Conservation (phyloP, 1,140 invertebrate genomes). For the Littorina saxatilis region DNA sequence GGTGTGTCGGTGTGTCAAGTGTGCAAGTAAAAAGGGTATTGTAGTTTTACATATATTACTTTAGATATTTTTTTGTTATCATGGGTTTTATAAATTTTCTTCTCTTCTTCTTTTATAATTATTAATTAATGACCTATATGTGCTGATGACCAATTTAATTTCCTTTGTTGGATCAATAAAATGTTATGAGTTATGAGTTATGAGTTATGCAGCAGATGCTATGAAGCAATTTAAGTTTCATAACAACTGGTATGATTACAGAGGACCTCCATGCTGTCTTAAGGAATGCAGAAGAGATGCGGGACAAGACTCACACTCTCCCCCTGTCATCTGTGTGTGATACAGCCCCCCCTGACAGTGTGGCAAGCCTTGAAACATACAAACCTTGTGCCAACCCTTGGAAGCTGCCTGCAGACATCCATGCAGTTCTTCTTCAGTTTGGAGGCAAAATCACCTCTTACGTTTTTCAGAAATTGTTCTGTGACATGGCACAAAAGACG, state of each 20-base stretch:
- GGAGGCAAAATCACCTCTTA: neutral
- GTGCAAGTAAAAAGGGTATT: too few relatives aligned
- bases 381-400: neutral
- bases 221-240: too few relatives aligned
- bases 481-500: neutral
- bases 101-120: too few relatives aligned
- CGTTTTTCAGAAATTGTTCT: neutral
- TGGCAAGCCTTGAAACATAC: neutral
- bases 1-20: too few relatives aligned
- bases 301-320: neutral
- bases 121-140: too few relatives aligned
- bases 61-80: too few relatives aligned
- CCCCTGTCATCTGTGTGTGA: neutral
- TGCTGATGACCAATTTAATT: too few relatives aligned
- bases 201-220: too few relatives aligned
- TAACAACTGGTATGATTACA: neutral
- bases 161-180: too few relatives aligned
- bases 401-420: constrained; percentile 1
- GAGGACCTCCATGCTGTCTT: neutral
- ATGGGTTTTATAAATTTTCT: too few relatives aligned
- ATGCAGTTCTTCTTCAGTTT: neutral
- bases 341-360: neutral
- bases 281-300: neutral
- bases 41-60: too few relatives aligned
- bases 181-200: too few relatives aligned